Evolutionary conservation across 2,888 invertebrate genomes (phyloP).

Genomic region (Pinctada fucata): DNA sequence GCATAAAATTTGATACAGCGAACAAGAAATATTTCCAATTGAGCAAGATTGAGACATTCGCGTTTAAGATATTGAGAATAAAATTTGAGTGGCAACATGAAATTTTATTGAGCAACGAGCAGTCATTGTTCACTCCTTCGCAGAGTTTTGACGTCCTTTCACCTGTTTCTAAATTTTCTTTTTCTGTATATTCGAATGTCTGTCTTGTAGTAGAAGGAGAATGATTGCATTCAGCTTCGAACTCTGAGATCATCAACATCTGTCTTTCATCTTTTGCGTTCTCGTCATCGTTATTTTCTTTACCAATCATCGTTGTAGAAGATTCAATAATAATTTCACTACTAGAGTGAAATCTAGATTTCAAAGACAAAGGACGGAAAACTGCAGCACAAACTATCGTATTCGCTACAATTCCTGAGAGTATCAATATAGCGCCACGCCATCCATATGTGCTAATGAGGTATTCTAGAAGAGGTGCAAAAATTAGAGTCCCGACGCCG

Average conservation of each 20-base stretch:
- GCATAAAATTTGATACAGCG: slow-evolving; percentile 85
- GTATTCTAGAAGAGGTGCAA: slow-evolving; percentile 68
- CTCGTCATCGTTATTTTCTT: not conserved
- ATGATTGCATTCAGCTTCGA: not conserved
- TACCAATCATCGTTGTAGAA: not conserved
- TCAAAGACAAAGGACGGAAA: slow-evolving; percentile 57
- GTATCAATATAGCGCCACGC: slow-evolving; percentile 70
- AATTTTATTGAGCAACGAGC: not conserved
- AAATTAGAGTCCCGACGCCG: slow-evolving; percentile 71
- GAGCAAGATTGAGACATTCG: slow-evolving; percentile 48
- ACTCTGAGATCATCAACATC: not conserved
- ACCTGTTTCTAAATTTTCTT: not conserved
- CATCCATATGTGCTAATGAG: slow-evolving; percentile 69
- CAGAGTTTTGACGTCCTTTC: not conserved
- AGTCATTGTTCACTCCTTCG: not conserved
- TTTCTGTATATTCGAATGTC: not conserved
- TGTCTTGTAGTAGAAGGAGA: no score
- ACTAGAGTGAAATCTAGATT: not conserved
- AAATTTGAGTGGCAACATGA: slow-evolving; percentile 12
- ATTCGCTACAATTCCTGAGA: slow-evolving; percentile 65
- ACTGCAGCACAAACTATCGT: slow-evolving; percentile 68
- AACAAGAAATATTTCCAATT: slow-evolving; percentile 43
- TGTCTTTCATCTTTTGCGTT: not conserved
- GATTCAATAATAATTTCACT: not conserved
- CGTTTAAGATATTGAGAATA: no score